Evolutionary conservation across 2,113 vertebrate species (phyloP).

Genomic region (Baryphthengus martii): DNA sequence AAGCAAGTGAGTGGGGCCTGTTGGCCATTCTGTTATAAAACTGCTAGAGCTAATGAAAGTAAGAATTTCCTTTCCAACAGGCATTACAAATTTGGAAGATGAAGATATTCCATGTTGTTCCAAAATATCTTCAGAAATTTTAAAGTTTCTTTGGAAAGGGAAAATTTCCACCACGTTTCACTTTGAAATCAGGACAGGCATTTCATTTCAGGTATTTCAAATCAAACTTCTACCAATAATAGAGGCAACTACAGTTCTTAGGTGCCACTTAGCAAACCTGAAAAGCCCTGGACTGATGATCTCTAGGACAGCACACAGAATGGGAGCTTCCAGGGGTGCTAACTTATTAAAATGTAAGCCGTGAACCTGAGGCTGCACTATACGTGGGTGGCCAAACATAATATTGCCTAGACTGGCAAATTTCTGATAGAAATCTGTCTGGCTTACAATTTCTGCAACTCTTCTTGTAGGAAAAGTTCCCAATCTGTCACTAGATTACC

Average conservation of each 20-base stretch:
- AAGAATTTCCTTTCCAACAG: background rate
- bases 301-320: background rate
- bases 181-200: background rate
- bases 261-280: background rate
- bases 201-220: background rate
- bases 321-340: background rate
- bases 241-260: background rate
- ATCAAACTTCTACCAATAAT: background rate
- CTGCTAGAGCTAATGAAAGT: background rate
- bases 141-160: background rate
- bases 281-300: background rate
- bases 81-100: background rate
- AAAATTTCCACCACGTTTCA: background rate
- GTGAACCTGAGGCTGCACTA: background rate
- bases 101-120: background rate
- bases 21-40: background rate
- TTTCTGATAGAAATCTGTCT: background rate
- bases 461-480: background rate
- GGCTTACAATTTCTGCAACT: background rate
- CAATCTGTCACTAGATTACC: background rate
- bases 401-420: background rate
- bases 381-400: background rate
- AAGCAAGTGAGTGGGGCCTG: background rate
- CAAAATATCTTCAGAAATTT: background rate
- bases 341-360: background rate